Conservation (phyloP, 2,888 invertebrate genomes). For the Neoitamus cyanurus region DNA sequence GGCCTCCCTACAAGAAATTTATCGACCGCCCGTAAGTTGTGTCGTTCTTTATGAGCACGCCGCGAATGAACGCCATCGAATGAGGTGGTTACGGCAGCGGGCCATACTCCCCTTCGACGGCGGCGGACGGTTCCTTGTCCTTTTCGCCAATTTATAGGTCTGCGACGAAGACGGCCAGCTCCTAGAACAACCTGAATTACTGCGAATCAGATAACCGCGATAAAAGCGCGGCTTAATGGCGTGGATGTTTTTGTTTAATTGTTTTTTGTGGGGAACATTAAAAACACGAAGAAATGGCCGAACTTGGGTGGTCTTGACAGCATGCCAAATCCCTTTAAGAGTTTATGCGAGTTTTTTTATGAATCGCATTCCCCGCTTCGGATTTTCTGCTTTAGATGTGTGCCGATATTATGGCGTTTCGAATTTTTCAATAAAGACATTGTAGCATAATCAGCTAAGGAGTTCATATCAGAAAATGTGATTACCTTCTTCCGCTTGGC, state of each 20-base stretch:
- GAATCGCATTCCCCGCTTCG: background rate
- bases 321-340: background rate
- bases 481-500: too few species aligned
- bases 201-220: background rate
- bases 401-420: too few species aligned
- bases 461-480: too few species aligned
- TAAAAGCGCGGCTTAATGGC: background rate
- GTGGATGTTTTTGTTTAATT: conserved; percentile 12
- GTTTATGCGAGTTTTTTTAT: background rate
- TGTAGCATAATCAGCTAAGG: too few species aligned
- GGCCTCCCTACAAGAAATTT: conserved; percentile 38
- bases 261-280: background rate
- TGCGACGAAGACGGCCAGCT: background rate
- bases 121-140: background rate
- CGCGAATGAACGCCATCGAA: conserved; percentile 5
- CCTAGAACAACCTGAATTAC: background rate
- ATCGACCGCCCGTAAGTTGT: conserved; percentile 30
- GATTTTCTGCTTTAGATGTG: background rate
- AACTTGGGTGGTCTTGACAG: background rate
- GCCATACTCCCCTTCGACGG: background rate
- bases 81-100: conserved; percentile 21
- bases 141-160: background rate
- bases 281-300: background rate
- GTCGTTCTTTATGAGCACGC: conserved; percentile 12
- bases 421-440: too few species aligned